These are phyloP conservation scores for Antrozous pallidus DNA, from an alignment of 2,797 vertebrate genomes.

Conservation along the genomic window DNA sequence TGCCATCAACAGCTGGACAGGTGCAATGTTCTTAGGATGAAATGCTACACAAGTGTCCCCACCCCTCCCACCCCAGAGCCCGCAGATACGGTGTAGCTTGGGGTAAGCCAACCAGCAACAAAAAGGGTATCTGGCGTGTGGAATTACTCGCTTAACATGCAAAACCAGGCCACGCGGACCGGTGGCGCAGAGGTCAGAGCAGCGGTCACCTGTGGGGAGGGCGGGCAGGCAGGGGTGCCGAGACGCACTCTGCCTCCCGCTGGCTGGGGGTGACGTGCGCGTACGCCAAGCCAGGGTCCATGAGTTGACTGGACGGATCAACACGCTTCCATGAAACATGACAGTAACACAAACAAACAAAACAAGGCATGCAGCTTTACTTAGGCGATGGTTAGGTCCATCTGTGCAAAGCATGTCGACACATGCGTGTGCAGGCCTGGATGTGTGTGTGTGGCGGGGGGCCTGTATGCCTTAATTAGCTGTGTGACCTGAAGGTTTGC, in stretches of 20 bases:
- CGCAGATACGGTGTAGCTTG: background rate
- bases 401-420: background rate
- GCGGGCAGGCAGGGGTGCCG: too few species aligned
- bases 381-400: background rate
- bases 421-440: background rate
- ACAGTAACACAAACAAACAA: background rate
- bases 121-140: accelerated
- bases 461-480: background rate
- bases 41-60: too few species aligned
- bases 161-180: background rate
- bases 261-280: background rate
- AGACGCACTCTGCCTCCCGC: background rate
- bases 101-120: background rate
- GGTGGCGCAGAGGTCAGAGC: background rate
- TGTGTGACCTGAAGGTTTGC: background rate
- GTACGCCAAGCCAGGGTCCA: accelerated
- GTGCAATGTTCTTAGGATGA: background rate
- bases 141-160: background rate
- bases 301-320: background rate
- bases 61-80: too few species aligned
- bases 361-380: background rate
- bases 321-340: background rate
- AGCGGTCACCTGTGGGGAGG: background rate
- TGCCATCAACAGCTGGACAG: background rate
- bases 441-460: accelerated